These are phyloP conservation scores for Lithobates pipiens DNA, from an alignment of 2,797 vertebrate genomes.

Conservation along the genomic window DNA sequence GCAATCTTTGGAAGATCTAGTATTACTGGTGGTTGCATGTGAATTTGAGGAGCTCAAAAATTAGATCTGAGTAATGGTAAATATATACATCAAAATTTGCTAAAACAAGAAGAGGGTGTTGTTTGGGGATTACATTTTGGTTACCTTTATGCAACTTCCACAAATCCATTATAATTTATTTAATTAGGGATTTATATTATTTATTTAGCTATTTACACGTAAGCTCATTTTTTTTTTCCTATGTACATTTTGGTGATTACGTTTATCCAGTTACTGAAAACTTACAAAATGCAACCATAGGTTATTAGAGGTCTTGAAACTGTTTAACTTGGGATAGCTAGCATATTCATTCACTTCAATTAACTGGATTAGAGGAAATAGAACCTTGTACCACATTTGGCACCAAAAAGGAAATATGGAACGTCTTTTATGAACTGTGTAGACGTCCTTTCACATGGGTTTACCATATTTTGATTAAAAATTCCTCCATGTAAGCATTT, in stretches of 20 bases:
- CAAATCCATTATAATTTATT: not conserved
- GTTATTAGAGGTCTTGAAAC: not conserved
- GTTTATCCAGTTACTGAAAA: not conserved
- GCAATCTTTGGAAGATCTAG: too few species aligned
- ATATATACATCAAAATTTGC: too few species aligned
- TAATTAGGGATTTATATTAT: not conserved
- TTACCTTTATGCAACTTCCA: too few species aligned
- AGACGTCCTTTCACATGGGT: not conserved
- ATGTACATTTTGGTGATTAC: not conserved
- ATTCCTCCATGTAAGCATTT: conserved; percentile 13
- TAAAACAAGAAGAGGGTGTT: not conserved
- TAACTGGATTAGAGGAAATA: conserved; percentile 7
- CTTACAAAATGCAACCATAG: not conserved
- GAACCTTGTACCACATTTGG: conserved; percentile 3
- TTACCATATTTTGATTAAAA: conserved; percentile 16
- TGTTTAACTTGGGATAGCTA: not conserved
- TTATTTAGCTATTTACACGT: not conserved
- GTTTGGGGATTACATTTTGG: not conserved
- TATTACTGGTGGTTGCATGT: too few species aligned
- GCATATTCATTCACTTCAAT: not conserved
- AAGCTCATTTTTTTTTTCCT: not conserved
- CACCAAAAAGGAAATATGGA: not conserved
- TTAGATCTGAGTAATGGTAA: too few species aligned
- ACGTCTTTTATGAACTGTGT: not conserved
- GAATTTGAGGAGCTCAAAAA: not conserved